Percentiles rank a stretch among this genome's conserved stretches.
phyloP scores from a whole-genome alignment of 2,888 invertebrate genomes.

The Kuschelorhynchus macadamiae region DNA sequence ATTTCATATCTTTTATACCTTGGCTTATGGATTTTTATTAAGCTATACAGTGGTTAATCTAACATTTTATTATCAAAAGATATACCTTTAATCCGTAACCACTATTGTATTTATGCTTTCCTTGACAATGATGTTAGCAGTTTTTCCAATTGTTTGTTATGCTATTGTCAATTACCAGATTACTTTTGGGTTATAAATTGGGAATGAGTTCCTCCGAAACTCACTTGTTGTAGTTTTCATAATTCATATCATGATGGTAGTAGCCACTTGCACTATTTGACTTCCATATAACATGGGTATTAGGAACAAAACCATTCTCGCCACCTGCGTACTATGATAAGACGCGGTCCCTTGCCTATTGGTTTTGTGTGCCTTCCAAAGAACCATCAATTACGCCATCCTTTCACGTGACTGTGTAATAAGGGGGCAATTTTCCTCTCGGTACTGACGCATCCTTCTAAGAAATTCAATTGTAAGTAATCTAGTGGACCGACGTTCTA shows the following conservation, averaged over 20 bases:
- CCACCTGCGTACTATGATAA: slow-evolving; percentile 45
- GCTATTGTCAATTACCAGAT: slow-evolving; percentile 55
- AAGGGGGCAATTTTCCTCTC: neutral
- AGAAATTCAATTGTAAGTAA: too few relatives aligned
- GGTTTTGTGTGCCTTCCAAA: slow-evolving; percentile 38
- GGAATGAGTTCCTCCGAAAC: slow-evolving; percentile 33
- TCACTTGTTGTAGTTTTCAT: slow-evolving; percentile 45
- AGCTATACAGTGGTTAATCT: slow-evolving; percentile 35
- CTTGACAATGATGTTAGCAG: slow-evolving; percentile 12
- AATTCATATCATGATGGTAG: too few relatives aligned
- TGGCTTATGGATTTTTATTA: slow-evolving; percentile 29
- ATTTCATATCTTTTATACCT: neutral
- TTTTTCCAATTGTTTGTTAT: slow-evolving; percentile 36
- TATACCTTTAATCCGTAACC: slow-evolving; percentile 24
- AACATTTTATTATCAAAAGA: slow-evolving; percentile 36
- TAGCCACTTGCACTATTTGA: too few relatives aligned
- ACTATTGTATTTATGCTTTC: slow-evolving; percentile 25
- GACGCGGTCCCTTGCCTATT: slow-evolving; percentile 36
- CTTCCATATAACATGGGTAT: slow-evolving; percentile 4
- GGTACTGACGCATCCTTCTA: too few relatives aligned
- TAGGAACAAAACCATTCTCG: slow-evolving; percentile 42
- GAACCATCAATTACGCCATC: slow-evolving; percentile 47
- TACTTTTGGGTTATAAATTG: slow-evolving; percentile 50
- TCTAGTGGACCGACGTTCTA: too few relatives aligned
- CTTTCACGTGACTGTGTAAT: slow-evolving; percentile 34